Evolutionary conservation across 2,888 invertebrate species (phyloP).

Genomic region (Scaptomyza polygonia): DNA sequence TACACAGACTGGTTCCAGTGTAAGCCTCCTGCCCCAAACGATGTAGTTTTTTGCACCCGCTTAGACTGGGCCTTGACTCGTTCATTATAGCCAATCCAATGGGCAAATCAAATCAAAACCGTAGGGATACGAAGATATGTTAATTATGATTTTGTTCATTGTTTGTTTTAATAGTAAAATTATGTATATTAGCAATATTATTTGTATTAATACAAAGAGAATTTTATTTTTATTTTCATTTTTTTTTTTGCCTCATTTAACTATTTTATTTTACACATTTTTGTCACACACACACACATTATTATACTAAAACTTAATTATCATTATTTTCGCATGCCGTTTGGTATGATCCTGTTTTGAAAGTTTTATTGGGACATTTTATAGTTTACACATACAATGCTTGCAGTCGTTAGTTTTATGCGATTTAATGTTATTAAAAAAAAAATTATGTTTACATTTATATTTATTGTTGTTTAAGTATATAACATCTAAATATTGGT

Average conservation of each 20-base stretch:
- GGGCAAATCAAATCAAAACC: no score
- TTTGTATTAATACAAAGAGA: no score
- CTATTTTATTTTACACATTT: constrained; percentile 23
- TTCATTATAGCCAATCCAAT: no score
- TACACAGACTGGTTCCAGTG: no score
- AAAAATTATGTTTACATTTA: constrained; percentile 23
- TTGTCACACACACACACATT: constrained; percentile 42
- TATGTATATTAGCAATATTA: no score
- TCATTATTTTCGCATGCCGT: constrained; percentile 19
- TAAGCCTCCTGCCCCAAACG: no score
- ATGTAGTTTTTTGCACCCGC: no score
- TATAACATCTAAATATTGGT: constrained; percentile 48
- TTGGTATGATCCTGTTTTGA: constrained; percentile 10
- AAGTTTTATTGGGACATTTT: constrained; percentile 53
- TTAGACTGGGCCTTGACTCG: no score
- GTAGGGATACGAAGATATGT: no score
- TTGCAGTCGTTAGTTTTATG: constrained; percentile 66
- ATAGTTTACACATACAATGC: constrained; percentile 61
- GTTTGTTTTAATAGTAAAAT: no score
- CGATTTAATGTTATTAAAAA: constrained; percentile 46
- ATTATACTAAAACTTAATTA: constrained; percentile 39
- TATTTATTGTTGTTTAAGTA: constrained; percentile 18
- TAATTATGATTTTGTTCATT: no score
- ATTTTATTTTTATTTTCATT: no score
- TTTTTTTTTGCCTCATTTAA: constrained; percentile 39